phyloP scores from a whole-genome alignment of 1,140 invertebrate genomes.

The Drosophila obscura region DNA sequence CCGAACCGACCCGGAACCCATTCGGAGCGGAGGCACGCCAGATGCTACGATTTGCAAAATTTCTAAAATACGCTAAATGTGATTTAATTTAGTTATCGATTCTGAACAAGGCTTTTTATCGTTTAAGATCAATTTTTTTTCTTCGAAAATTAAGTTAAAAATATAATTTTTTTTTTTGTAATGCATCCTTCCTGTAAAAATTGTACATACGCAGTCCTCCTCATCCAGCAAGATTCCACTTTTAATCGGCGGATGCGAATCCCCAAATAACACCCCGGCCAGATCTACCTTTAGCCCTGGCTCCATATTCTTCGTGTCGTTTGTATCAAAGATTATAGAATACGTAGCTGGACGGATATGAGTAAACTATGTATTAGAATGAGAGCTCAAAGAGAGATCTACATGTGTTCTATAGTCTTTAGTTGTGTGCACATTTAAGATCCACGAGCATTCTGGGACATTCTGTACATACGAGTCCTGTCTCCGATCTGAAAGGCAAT shows the following conservation, averaged over 20 bases:
- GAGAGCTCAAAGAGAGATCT: neutral
- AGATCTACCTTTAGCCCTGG: too few species aligned
- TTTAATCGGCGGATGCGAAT: too few species aligned
- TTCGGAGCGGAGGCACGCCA: neutral
- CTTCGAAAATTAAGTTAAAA: conserved; percentile 12
- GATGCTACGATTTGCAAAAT: conserved; percentile 33
- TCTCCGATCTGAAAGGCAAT: too few species aligned
- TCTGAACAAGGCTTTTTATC: conserved; percentile 73
- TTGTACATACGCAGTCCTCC: conserved; percentile 47
- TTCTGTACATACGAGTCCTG: too few species aligned
- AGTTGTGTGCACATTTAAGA: conserved; percentile 10
- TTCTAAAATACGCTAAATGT: conserved; percentile 71
- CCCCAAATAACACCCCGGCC: too few species aligned
- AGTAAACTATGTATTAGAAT: too few species aligned
- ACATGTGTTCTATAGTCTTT: conserved; percentile 4
- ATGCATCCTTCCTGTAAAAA: conserved; percentile 29
- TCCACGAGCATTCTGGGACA: too few species aligned
- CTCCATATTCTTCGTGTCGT: conserved; percentile 5
- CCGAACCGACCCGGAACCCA: conserved; percentile 18
- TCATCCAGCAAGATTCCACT: too few species aligned
- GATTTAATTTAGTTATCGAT: conserved; percentile 76
- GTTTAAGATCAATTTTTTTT: conserved; percentile 64
- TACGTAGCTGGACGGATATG: neutral
- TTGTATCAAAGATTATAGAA: conserved; percentile 14
- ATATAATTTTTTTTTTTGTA: conserved; percentile 30